Conservation (phyloP, 2,113 vertebrate species). For the Enhydra lutris region DNA sequence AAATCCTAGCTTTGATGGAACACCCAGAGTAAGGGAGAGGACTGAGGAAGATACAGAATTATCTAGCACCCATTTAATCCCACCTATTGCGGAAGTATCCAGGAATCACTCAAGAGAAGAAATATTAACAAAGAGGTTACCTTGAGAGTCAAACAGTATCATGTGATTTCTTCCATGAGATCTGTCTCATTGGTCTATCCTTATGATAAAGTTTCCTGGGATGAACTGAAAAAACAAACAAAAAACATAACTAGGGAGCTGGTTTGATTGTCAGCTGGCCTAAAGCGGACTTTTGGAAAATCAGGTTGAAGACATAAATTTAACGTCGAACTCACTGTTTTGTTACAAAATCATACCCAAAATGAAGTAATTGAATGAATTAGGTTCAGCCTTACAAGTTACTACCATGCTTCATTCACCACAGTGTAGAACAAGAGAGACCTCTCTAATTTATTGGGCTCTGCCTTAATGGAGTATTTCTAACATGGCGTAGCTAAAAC, state of each 20-base stretch:
- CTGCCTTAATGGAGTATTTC: background rate
- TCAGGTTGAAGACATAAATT: background rate
- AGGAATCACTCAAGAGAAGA: background rate
- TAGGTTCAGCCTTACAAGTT: background rate
- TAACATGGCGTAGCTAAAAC: background rate
- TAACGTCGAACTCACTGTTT: background rate
- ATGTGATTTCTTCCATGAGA: background rate
- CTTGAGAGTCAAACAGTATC: background rate
- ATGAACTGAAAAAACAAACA: conserved; percentile 2
- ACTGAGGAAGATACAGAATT: background rate
- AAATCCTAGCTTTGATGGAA: background rate
- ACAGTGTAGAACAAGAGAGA: background rate
- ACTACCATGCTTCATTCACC: background rate
- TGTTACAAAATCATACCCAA: background rate
- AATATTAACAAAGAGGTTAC: background rate
- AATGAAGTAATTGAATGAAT: background rate
- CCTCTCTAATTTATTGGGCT: background rate
- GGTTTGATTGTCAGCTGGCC: background rate
- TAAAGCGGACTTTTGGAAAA: background rate
- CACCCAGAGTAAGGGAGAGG: background rate
- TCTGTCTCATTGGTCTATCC: background rate
- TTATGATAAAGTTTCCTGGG: background rate
- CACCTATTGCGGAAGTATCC: background rate
- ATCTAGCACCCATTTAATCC: background rate
- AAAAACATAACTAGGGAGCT: background rate